Conservation (phyloP, 2,113 vertebrate species). For the Rhynchomys soricoides region DNA sequence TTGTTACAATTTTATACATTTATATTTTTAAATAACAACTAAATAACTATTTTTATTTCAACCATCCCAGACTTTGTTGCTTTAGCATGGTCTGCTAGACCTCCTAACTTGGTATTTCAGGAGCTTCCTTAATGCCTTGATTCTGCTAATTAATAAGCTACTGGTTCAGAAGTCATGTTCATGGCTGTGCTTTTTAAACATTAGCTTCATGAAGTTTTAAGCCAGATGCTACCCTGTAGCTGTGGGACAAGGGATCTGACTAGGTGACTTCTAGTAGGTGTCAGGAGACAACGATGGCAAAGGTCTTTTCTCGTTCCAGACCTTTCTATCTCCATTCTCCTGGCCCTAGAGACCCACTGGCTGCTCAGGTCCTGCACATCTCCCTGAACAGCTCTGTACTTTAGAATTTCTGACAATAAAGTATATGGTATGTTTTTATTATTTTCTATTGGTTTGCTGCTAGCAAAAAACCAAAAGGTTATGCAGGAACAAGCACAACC, state of each 20-base stretch:
- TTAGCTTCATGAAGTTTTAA: not conserved
- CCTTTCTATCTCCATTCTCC: not conserved
- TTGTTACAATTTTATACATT: not conserved
- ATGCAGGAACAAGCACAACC: not conserved
- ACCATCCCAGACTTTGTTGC: not conserved
- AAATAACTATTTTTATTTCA: not conserved
- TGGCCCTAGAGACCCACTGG: too few species aligned
- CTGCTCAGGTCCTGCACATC: not conserved
- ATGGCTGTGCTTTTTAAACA: not conserved
- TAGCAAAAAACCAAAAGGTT: not conserved
- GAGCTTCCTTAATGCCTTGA: not conserved
- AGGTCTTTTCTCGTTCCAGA: not conserved
- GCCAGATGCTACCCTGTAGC: not conserved
- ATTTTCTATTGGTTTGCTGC: not conserved
- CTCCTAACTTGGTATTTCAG: not conserved
- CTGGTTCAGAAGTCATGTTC: not conserved
- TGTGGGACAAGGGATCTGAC: not conserved
- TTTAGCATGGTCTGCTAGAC: not conserved
- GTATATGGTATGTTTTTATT: not conserved
- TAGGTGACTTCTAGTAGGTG: fast-evolving
- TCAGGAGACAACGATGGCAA: not conserved
- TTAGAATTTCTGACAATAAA: not conserved
- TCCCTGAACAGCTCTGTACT: not conserved
- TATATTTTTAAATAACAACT: not conserved
- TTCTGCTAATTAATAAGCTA: not conserved